phyloP scores from a whole-genome alignment of 2,888 invertebrate genomes.

The Drosophila ustulata region DNA sequence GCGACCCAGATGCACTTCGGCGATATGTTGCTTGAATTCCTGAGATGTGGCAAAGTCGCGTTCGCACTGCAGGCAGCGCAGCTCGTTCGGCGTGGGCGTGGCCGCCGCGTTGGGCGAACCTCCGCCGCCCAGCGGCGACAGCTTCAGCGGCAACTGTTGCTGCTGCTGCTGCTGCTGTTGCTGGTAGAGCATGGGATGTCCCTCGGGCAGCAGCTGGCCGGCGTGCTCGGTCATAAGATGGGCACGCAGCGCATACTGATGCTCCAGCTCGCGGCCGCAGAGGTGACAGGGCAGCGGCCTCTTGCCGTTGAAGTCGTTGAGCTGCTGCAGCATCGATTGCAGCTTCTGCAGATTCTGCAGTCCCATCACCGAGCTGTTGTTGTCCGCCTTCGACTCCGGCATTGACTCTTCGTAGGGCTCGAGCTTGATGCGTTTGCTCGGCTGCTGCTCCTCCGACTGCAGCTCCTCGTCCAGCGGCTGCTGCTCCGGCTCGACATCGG shows the following conservation, averaged over 20 bases:
- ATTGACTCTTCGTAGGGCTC: conserved; percentile 58
- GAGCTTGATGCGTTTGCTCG: conserved; percentile 80
- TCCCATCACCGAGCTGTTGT: conserved; percentile 86
- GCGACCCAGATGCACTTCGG: conserved; percentile 87
- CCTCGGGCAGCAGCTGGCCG: conserved; percentile 53
- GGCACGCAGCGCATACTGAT: conserved; percentile 88
- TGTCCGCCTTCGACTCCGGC: conserved; percentile 65
- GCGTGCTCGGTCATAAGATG: conserved; percentile 84
- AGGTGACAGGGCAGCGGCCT: conserved; percentile 88
- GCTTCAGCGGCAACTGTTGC: conserved; percentile 65
- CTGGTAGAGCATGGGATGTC: conserved; percentile 68
- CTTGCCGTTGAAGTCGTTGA: conserved; percentile 91
- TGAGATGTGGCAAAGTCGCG: conserved; percentile 88
- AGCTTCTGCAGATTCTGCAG: conserved; percentile 94
- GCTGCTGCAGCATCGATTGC: conserved; percentile 95
- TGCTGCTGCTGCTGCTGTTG: conserved; percentile 55
- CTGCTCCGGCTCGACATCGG: conserved; percentile 22
- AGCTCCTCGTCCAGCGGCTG: conserved; percentile 15
- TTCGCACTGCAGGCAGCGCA: conserved; percentile 84
- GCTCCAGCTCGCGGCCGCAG: conserved; percentile 90
- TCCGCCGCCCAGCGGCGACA: conserved; percentile 71
- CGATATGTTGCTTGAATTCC: conserved; percentile 90
- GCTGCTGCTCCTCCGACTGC: conserved; percentile 49
- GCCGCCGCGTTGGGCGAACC: conserved; percentile 55
- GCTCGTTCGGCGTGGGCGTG: conserved; percentile 62